phyloP scores from a whole-genome alignment of 1,140 invertebrate species.

The Drosophila lacteicornis region DNA sequence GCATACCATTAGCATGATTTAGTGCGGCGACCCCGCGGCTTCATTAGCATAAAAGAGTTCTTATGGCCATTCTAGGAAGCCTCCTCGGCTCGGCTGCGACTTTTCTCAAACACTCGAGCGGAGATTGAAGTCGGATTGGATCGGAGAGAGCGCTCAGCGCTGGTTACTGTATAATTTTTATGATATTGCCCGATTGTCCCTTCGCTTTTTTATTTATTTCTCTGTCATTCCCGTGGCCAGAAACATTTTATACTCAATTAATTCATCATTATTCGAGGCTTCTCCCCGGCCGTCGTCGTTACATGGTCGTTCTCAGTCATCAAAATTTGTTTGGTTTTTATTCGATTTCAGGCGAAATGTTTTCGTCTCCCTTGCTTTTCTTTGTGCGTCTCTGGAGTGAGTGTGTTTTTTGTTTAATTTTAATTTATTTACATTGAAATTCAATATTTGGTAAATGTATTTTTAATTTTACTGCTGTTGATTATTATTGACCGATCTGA shows the following conservation, averaged over 20 bases:
- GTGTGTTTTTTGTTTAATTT: slow-evolving; percentile 57
- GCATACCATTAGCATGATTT: slow-evolving; percentile 74
- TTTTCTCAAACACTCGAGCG: slow-evolving; percentile 31
- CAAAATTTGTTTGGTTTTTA: slow-evolving; percentile 71
- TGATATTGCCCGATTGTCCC: slow-evolving; percentile 64
- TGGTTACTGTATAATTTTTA: slow-evolving; percentile 81
- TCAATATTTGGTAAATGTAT: slow-evolving; percentile 83
- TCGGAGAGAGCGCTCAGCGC: slow-evolving; percentile 40
- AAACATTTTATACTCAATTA: slow-evolving; percentile 78
- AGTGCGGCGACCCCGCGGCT: slow-evolving; percentile 46
- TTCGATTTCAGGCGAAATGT: slow-evolving; percentile 80
- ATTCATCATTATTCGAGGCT: slow-evolving; percentile 77
- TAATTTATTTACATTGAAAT: slow-evolving; percentile 84
- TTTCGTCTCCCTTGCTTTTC: slow-evolving; percentile 4
- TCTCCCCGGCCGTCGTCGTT: slow-evolving; percentile 43
- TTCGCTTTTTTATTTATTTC: slow-evolving; percentile 55
- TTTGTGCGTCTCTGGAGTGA: slow-evolving; percentile 22
- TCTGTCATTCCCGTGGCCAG: slow-evolving; percentile 41
- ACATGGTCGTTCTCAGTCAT: slow-evolving; percentile 52
- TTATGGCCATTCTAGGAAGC: slow-evolving; percentile 70
- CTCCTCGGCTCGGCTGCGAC: slow-evolving; percentile 2
- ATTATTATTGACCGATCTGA: slow-evolving; percentile 60
- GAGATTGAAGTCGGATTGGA: slow-evolving; percentile 25
- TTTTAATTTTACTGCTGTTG: slow-evolving; percentile 74
- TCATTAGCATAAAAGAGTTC: slow-evolving; percentile 75